These are phyloP conservation scores for Lithophane leautieri DNA, from an alignment of 2,888 invertebrate genomes.

Conservation along the genomic window DNA sequence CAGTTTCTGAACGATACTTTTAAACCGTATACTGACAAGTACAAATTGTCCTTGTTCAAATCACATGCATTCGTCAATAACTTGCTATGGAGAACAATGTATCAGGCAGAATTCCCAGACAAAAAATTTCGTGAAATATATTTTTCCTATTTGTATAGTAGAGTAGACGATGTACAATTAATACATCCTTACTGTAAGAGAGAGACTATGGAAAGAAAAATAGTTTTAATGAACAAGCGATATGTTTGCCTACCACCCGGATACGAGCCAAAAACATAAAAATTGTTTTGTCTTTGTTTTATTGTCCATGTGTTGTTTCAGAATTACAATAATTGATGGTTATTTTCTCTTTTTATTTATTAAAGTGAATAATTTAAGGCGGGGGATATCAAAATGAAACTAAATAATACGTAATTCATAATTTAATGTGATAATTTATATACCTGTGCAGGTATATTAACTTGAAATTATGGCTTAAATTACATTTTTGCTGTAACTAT, in stretches of 20 bases:
- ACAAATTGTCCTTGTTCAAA: slow-evolving; percentile 76
- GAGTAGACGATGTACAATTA: slow-evolving; percentile 77
- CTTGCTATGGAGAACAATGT: slow-evolving; percentile 85
- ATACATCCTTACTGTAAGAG: slow-evolving; percentile 79
- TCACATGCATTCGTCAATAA: slow-evolving; percentile 79
- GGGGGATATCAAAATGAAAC: slow-evolving; percentile 69
- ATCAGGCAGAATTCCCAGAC: slow-evolving; percentile 81
- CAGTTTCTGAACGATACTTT: slow-evolving; percentile 77
- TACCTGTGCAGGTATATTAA: slow-evolving; percentile 83
- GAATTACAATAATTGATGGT: slow-evolving; percentile 35
- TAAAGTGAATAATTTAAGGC: background rate
- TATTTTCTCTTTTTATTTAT: background rate
- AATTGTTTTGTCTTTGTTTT: slow-evolving; percentile 35
- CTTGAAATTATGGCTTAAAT: slow-evolving; percentile 84
- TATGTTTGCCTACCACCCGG: slow-evolving; percentile 78
- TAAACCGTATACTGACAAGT: slow-evolving; percentile 71
- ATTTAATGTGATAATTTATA: slow-evolving; percentile 88
- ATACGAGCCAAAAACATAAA: slow-evolving; percentile 15
- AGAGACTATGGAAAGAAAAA: slow-evolving; percentile 74
- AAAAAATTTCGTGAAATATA: slow-evolving; percentile 86
- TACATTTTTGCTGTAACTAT: slow-evolving; percentile 81
- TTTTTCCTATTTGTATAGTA: slow-evolving; percentile 80
- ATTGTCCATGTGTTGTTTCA: slow-evolving; percentile 36
- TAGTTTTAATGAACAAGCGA: slow-evolving; percentile 68
- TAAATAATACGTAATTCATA: slow-evolving; percentile 81